Percentiles rank a stretch among this genome's conserved stretches.
Conservation (phyloP, 92 coral and sea anemone species). For the Meandrina meandrites region DNA sequence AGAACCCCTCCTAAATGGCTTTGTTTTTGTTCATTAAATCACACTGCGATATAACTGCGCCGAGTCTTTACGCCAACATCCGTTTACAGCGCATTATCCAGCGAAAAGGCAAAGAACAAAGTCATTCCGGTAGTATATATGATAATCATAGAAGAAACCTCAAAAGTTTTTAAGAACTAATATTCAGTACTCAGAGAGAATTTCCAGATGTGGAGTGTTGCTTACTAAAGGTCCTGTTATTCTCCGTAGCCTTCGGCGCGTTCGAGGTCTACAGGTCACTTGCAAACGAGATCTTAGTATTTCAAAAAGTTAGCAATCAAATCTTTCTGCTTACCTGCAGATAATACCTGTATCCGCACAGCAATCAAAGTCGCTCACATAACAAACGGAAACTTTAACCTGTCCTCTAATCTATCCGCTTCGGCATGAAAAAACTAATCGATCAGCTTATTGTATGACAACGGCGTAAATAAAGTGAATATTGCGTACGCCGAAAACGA, state of each 20-base stretch:
- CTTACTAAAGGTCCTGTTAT: background rate
- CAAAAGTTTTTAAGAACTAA: background rate
- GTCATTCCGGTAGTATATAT: background rate
- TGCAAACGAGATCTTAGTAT: background rate
- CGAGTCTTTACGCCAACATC: background rate
- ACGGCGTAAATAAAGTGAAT: slow-evolving; percentile 24
- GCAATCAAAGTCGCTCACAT: slow-evolving; percentile 1
- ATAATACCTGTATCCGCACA: background rate
- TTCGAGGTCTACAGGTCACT: background rate
- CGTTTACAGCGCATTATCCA: background rate
- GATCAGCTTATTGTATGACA: slow-evolving; percentile 34
- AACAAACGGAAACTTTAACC: background rate
- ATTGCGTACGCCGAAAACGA: slow-evolving; percentile 32
- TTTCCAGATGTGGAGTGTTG: background rate
- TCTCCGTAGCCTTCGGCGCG: background rate
- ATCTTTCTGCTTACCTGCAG: slow-evolving; percentile 1
- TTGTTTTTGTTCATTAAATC: slow-evolving; percentile 8
- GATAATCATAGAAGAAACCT: background rate
- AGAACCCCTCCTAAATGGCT: slow-evolving; percentile 17
- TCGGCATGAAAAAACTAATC: background rate
- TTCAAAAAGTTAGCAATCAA: background rate
- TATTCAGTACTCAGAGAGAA: background rate
- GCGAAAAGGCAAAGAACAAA: background rate
- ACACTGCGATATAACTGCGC: slow-evolving; percentile 17
- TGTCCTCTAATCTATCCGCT: background rate